Evolutionary conservation across 2,797 vertebrate species (phyloP).

Genomic region (Capromys pilorides): DNA sequence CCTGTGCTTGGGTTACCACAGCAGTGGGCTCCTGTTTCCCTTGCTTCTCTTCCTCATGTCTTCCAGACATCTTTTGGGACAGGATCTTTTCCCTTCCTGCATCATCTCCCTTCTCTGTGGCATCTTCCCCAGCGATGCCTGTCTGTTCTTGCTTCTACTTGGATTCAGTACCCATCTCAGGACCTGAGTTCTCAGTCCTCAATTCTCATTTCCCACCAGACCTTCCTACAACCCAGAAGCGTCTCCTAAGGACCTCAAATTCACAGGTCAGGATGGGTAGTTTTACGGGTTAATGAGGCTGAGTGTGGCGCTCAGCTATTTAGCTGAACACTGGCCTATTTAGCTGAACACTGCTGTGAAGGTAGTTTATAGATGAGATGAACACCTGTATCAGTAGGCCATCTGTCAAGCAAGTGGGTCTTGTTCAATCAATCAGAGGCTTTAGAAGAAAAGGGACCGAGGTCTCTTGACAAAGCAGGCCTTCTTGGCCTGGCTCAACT

Average conservation of each 20-base stretch:
- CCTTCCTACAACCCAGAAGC: neutral
- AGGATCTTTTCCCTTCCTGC: neutral
- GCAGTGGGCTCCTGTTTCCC: neutral
- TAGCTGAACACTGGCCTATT: neutral
- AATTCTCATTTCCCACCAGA: neutral
- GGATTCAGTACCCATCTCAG: neutral
- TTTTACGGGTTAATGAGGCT: neutral
- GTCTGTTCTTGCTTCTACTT: neutral
- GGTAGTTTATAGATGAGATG: neutral
- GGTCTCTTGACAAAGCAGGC: neutral
- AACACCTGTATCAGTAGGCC: neutral
- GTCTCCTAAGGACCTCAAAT: neutral
- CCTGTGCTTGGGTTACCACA: neutral
- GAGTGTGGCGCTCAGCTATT: neutral
- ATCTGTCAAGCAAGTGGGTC: neutral
- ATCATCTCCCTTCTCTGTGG: neutral
- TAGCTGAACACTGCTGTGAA: neutral
- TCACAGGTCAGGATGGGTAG: neutral
- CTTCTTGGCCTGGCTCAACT: neutral
- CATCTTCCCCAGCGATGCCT: neutral
- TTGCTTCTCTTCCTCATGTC: neutral
- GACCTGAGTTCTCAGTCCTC: neutral
- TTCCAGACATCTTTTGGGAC: neutral
- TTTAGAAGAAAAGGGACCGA: neutral
- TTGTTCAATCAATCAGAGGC: neutral